Evolutionary conservation across 2,797 vertebrate species (phyloP).

Genomic region (Cichlasoma orientale): DNA sequence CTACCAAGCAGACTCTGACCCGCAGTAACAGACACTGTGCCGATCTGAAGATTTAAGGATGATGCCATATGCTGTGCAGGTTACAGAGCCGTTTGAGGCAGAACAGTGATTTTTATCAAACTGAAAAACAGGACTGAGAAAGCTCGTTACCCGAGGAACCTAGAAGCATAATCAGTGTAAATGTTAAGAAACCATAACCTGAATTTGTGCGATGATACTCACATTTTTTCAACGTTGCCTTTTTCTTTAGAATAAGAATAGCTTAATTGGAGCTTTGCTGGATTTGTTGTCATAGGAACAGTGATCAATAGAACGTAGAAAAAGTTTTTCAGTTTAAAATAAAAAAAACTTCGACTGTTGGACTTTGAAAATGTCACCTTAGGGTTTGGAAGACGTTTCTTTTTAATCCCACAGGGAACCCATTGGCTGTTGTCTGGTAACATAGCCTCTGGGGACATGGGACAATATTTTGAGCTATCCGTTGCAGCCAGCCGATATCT

Average conservation of each 20-base stretch:
- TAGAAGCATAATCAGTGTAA: too few relatives aligned
- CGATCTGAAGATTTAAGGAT: too few relatives aligned
- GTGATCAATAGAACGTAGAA: background rate
- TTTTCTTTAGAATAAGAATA: background rate
- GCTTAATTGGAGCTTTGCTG: background rate
- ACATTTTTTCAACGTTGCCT: background rate
- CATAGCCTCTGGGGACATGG: background rate
- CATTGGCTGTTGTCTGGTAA: background rate
- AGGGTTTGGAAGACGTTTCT: background rate
- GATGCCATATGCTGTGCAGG: background rate
- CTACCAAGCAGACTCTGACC: background rate
- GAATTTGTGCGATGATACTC: background rate
- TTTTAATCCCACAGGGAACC: background rate
- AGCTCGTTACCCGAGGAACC: background rate
- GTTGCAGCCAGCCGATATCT: background rate
- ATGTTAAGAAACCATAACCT: background rate
- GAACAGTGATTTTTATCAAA: background rate
- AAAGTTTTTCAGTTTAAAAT: background rate
- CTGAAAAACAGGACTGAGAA: background rate
- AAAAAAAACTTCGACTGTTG: too few relatives aligned
- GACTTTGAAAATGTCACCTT: background rate
- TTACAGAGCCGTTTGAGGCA: background rate
- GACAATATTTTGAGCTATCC: background rate
- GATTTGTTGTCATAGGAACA: too few relatives aligned
- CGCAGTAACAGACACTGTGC: too few relatives aligned